Percentiles rank a stretch among this genome's conserved stretches.
Evolutionary conservation across 2,113 vertebrate genomes (phyloP).

Genomic region (Xiphophorus couchianus): DNA sequence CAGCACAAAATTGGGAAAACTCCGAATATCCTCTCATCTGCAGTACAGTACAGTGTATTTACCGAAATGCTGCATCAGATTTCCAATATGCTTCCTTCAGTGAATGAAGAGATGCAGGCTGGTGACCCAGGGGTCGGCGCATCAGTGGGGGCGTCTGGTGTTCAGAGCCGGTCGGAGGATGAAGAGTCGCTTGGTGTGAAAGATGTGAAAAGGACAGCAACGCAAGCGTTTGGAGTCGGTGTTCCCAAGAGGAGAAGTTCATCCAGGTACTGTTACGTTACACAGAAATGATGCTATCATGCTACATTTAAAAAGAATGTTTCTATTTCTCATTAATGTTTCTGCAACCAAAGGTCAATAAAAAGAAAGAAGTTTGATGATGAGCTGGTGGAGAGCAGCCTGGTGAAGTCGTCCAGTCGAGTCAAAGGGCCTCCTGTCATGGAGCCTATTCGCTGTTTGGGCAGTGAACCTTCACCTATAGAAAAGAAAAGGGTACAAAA

Average conservation of each 20-base stretch:
- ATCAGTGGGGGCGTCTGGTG: slow-evolving; percentile 82
- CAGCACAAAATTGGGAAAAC: too few relatives aligned
- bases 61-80: too few relatives aligned
- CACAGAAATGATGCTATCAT: not conserved
- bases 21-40: too few relatives aligned
- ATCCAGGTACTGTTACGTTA: slow-evolving; percentile 82
- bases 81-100: slow-evolving; percentile 3
- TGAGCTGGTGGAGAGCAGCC: slow-evolving; percentile 95
- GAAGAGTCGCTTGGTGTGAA: slow-evolving; percentile 88
- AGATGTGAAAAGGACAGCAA: slow-evolving; percentile 83
- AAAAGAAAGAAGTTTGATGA: slow-evolving; percentile 98
- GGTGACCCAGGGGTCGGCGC: slow-evolving; percentile 79
- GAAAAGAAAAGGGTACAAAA: slow-evolving; percentile 91
- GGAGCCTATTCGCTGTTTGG: slow-evolving; percentile 89
- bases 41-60: too few relatives aligned
- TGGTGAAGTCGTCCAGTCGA: slow-evolving; percentile 92
- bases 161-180: slow-evolving; percentile 90
- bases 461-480: slow-evolving; percentile 83
- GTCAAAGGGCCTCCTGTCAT: slow-evolving; percentile 88
- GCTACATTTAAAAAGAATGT: not conserved
- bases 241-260: slow-evolving; percentile 95
- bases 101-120: slow-evolving; percentile 74
- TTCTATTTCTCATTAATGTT: not conserved
- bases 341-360: slow-evolving; percentile 85
- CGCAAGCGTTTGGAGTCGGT: slow-evolving; percentile 84